phyloP scores from a whole-genome alignment of 2,888 invertebrate species.

The Malacosoma neustria region DNA sequence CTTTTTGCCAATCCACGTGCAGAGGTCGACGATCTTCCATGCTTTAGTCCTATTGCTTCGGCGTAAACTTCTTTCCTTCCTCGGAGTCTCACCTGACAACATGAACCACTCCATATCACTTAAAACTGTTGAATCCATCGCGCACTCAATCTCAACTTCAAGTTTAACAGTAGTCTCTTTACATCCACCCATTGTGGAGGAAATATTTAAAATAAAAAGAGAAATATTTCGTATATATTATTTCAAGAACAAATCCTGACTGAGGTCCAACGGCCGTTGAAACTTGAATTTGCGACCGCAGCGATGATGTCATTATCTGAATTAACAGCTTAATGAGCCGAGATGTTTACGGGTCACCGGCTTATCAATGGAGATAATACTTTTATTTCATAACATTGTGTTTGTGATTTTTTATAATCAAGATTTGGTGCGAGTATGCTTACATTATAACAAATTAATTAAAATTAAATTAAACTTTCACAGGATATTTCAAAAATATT shows the following conservation, averaged over 20 bases:
- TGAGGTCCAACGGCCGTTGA: constrained; percentile 3
- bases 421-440: too few relatives aligned
- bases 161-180: constrained; percentile 32
- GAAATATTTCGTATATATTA: constrained; percentile 2
- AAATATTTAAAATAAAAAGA: constrained; percentile 4
- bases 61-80: constrained; percentile 39
- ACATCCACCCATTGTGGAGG: constrained; percentile 19
- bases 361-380: constrained; percentile 30
- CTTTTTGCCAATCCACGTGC: constrained; percentile 63
- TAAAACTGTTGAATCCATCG: constrained; percentile 32
- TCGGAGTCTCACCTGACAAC: constrained; percentile 53
- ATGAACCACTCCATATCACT: constrained; percentile 56
- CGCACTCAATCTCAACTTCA: constrained; percentile 51
- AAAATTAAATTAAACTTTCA: too few relatives aligned
- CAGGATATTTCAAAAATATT: too few relatives aligned
- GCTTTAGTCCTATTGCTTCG: constrained; percentile 37
- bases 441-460: too few relatives aligned
- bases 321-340: constrained; percentile 22
- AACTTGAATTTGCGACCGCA: constrained; percentile 5
- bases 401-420: too few relatives aligned
- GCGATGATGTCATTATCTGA: constrained; percentile 37
- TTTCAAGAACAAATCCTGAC: constrained; percentile 4
- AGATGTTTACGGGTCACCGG: constrained; percentile 20
- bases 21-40: constrained; percentile 53
- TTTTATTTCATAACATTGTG: constrained; percentile 12